phyloP scores from a whole-genome alignment of 2,797 vertebrate species.

The Halcyon badia region DNA sequence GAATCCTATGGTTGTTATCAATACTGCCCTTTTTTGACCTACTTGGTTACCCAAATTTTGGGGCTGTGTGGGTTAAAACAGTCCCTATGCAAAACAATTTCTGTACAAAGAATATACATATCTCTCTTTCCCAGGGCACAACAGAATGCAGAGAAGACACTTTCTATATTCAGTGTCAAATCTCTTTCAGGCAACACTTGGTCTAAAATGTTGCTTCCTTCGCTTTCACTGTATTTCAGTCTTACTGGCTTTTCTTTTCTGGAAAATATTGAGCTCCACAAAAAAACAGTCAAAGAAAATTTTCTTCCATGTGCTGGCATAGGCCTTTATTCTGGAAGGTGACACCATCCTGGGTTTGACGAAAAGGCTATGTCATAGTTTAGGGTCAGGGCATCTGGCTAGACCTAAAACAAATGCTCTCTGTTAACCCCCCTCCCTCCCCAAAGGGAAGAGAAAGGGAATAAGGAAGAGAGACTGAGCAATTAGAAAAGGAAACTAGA shows the following conservation, averaged over 20 bases:
- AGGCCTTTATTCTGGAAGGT: background rate
- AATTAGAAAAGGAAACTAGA: too few species aligned
- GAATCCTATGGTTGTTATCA: background rate
- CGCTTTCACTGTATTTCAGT: background rate
- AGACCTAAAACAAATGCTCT: too few species aligned
- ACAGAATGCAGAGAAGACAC: background rate
- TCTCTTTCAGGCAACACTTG: background rate
- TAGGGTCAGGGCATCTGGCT: too few species aligned
- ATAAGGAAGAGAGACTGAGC: too few species aligned
- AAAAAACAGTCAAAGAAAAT: background rate
- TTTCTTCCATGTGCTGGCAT: background rate
- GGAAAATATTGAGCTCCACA: background rate
- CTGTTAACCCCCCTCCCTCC: too few species aligned
- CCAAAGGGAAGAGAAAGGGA: too few species aligned
- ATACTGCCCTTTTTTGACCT: background rate
- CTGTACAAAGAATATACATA: background rate
- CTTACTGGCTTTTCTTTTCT: background rate
- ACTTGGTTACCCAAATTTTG: background rate
- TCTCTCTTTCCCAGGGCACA: background rate
- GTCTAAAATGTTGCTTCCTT: background rate
- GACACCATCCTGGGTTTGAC: background rate
- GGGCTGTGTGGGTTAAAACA: background rate
- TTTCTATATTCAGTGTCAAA: background rate
- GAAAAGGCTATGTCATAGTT: background rate
- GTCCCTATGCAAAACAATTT: background rate